phyloP scores from a whole-genome alignment of 1,140 invertebrate species.

The Euura saliciscinereae region DNA sequence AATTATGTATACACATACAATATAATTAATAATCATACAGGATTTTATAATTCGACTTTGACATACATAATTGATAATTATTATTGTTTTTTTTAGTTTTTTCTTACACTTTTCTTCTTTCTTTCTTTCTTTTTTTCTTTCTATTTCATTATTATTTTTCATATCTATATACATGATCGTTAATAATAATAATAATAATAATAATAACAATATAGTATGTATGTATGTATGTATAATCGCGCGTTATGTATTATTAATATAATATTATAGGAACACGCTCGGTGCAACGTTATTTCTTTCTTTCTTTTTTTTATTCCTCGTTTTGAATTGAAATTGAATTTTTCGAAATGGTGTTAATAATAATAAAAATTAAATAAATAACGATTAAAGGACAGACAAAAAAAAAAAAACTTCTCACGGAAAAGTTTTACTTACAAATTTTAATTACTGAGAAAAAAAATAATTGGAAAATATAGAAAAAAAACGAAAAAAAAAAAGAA shows the following conservation, averaged over 20 bases:
- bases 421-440: neutral
- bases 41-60: no score
- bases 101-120: no score
- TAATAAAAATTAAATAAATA: neutral
- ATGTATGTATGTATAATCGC: neutral
- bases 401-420: neutral
- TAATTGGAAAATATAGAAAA: no score
- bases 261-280: neutral
- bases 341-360: neutral
- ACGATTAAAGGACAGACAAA: neutral
- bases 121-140: no score
- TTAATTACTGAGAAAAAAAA: neutral
- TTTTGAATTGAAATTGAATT: neutral
- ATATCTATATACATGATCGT: slow-evolving; percentile 4
- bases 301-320: neutral
- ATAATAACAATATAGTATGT: neutral
- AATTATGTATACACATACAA: no score
- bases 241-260: no score
- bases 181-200: no score
- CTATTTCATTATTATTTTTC: no score
- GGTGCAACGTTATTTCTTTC: neutral
- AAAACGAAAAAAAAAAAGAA: no score
- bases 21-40: no score
- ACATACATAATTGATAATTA: no score
- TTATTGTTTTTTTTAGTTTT: no score